Percentiles rank a stretch among this genome's conserved stretches.
Evolutionary conservation across 2,888 invertebrate species (phyloP).

Genomic region (Sthenelais limicola): DNA sequence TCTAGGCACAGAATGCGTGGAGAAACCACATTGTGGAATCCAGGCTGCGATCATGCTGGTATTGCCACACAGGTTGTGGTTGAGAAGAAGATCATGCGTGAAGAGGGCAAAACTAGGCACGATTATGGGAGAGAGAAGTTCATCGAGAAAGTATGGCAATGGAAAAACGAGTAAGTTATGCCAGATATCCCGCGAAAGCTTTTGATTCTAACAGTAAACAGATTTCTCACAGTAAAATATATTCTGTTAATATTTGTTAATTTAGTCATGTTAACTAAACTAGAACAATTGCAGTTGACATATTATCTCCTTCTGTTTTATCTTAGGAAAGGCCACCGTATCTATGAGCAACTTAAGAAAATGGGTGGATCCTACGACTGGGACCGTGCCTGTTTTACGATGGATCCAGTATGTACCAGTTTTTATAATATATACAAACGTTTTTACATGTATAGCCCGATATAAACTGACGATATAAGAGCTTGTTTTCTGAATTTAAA

Average conservation of each 20-base stretch:
- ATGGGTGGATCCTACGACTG: conserved; percentile 96
- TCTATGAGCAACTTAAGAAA: conserved; percentile 87
- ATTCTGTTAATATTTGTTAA: not conserved
- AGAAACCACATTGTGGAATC: conserved; percentile 92
- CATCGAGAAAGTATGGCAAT: conserved; percentile 93
- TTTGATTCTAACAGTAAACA: no score
- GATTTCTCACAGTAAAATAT: not conserved
- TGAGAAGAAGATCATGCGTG: conserved; percentile 94
- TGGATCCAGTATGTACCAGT: conserved; percentile 84
- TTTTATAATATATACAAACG: no score
- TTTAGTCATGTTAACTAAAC: not conserved
- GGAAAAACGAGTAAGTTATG: conserved; percentile 86
- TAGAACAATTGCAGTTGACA: no score
- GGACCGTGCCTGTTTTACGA: conserved; percentile 94
- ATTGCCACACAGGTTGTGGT: conserved; percentile 99
- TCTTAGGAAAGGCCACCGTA: conserved; percentile 79
- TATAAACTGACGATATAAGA: no score
- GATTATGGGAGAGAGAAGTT: conserved; percentile 96
- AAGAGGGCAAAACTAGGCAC: conserved; percentile 88
- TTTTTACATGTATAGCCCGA: no score
- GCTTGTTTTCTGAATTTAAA: no score
- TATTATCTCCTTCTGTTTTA: not conserved
- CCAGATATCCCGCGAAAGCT: no score
- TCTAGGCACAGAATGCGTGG: conserved; percentile 93
- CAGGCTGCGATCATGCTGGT: conserved; percentile 99